These are phyloP conservation scores for Xestobium rufovillosum DNA, from an alignment of 2,888 invertebrate species.

Conservation along the genomic window DNA sequence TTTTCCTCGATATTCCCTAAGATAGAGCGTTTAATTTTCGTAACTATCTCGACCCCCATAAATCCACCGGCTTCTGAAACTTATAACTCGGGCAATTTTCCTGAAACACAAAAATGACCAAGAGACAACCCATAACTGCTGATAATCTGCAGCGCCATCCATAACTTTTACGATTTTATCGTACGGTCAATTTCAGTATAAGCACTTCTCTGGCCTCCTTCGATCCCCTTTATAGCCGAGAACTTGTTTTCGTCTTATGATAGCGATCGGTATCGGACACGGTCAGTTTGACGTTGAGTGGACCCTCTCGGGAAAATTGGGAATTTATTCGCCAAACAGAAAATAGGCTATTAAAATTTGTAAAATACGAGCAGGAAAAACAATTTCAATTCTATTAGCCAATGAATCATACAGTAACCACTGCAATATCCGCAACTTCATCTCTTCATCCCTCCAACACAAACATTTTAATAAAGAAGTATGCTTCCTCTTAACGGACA, in stretches of 20 bases:
- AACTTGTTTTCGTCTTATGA: too few species aligned
- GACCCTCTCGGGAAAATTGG: conserved; percentile 24
- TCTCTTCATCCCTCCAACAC: too few species aligned
- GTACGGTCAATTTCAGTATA: conserved; percentile 35
- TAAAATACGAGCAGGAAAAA: conserved; percentile 17
- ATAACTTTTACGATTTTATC: conserved; percentile 41
- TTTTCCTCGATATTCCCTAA: too few species aligned
- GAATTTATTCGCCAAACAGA: conserved; percentile 13
- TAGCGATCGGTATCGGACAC: too few species aligned
- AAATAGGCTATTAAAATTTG: conserved; percentile 11
- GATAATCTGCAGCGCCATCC: conserved; percentile 40
- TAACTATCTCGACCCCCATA: neutral
- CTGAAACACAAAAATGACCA: conserved; percentile 38
- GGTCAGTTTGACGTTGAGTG: conserved; percentile 12
- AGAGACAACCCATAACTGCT: conserved; percentile 39
- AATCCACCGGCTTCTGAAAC: conserved; percentile 20
- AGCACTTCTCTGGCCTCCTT: conserved; percentile 10
- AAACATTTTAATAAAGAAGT: too few species aligned
- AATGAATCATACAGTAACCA: too few species aligned
- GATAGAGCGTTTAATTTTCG: too few species aligned
- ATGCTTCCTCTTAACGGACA: too few species aligned
- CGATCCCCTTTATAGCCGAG: conserved; percentile 9
- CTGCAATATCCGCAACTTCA: too few species aligned
- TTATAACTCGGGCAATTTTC: conserved; percentile 37
- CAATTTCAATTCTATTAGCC: conserved; percentile 19